A percentile compares a stretch with the other conserved stretches of the same genome.
Conservation (phyloP, 2,113 vertebrate species). For the cattle (Bos taurus) region ARS-UCD2.0 NC_037343.1:27183001-27183500, state of each 20-base stretch:
- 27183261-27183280: not conserved
- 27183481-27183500: slow-evolving; percentile 38
- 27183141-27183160: not conserved
- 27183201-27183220: not conserved
- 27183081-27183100: not conserved
- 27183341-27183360: not conserved
- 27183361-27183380: not conserved
- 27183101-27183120: slow-evolving; percentile 8
- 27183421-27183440: not conserved
- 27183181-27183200: not conserved
- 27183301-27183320: not conserved
- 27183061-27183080: slow-evolving; percentile 34
- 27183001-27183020: not conserved
- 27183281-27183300: not conserved
- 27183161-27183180: not conserved
- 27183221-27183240: not conserved
- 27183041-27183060: not conserved
- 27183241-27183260: not conserved
- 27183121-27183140: not conserved
- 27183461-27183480: not conserved
- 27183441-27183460: not conserved
- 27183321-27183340: rapidly evolving
- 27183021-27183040: not conserved
- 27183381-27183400: not conserved
- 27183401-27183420: not conserved